Evolutionary conservation across 2,888 invertebrate genomes (phyloP).

Genomic region (Drosophila limbata): DNA sequence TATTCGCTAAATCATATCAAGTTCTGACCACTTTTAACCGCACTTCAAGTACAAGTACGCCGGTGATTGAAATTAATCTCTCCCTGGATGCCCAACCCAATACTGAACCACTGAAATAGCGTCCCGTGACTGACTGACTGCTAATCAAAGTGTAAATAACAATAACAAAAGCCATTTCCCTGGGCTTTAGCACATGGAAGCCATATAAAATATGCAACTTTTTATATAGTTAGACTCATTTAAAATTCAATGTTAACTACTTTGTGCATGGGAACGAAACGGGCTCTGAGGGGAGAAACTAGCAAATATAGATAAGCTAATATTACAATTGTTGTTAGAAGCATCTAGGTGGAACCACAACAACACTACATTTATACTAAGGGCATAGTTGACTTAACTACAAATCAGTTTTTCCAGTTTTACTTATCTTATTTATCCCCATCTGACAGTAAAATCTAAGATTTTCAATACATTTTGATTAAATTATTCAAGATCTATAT

Average conservation of each 20-base stretch:
- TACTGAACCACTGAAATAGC: constrained; percentile 13
- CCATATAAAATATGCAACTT: constrained; percentile 63
- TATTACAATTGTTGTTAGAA: constrained; percentile 34
- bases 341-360: constrained; percentile 23
- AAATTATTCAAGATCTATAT: background rate
- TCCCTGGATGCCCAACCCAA: constrained; percentile 8
- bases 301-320: constrained; percentile 14
- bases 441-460: background rate
- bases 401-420: constrained; percentile 1
- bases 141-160: constrained; percentile 40
- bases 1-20: constrained; percentile 20
- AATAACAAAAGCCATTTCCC: constrained; percentile 20
- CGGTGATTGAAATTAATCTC: constrained; percentile 24
- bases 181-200: constrained; percentile 48
- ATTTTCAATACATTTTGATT: no score
- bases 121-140: constrained; percentile 23
- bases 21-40: constrained; percentile 36
- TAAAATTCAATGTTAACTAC: constrained; percentile 72
- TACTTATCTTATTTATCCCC: background rate
- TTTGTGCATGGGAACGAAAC: constrained; percentile 46
- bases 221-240: constrained; percentile 58
- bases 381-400: constrained; percentile 23
- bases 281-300: background rate
- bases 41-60: constrained; percentile 44
- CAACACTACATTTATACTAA: constrained; percentile 14